phyloP scores from a whole-genome alignment of 2,113 vertebrate genomes.

The human (Homo sapiens) region DNA sequence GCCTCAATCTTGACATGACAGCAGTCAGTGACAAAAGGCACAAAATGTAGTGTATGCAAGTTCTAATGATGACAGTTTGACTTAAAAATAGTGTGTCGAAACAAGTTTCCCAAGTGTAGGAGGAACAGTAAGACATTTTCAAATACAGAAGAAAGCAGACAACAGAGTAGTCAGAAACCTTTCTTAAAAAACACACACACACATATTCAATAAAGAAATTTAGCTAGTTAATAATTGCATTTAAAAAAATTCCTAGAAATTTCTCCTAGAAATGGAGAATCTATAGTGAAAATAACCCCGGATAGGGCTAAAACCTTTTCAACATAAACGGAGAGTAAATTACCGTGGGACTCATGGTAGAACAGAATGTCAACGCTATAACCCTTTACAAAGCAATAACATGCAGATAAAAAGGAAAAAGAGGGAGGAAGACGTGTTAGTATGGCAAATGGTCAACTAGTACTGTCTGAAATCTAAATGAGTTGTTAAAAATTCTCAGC shows the following conservation, averaged over 20 bases:
- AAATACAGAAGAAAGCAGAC: not conserved
- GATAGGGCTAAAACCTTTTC: not conserved
- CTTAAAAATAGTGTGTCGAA: not conserved
- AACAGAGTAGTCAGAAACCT: not conserved
- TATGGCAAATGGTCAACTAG: not conserved
- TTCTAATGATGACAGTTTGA: not conserved
- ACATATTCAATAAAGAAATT: not conserved
- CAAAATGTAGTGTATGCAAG: not conserved
- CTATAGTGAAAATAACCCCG: not conserved
- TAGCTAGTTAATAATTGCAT: not conserved
- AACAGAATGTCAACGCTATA: not conserved
- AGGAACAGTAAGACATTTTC: not conserved
- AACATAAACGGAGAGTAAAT: constrained; percentile 16
- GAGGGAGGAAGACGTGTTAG: not conserved
- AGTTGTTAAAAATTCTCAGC: not conserved
- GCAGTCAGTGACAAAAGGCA: not conserved
- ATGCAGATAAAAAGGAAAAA: not conserved
- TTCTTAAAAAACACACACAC: not conserved
- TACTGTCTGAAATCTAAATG: not conserved
- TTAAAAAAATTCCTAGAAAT: not conserved
- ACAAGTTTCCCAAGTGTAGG: not conserved
- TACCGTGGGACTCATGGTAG: not conserved
- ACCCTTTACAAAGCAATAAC: not conserved
- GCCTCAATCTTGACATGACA: not conserved
- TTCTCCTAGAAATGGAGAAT: not conserved